phyloP scores from a whole-genome alignment of 1,140 invertebrate species.

The Lasioglossum baleicum region DNA sequence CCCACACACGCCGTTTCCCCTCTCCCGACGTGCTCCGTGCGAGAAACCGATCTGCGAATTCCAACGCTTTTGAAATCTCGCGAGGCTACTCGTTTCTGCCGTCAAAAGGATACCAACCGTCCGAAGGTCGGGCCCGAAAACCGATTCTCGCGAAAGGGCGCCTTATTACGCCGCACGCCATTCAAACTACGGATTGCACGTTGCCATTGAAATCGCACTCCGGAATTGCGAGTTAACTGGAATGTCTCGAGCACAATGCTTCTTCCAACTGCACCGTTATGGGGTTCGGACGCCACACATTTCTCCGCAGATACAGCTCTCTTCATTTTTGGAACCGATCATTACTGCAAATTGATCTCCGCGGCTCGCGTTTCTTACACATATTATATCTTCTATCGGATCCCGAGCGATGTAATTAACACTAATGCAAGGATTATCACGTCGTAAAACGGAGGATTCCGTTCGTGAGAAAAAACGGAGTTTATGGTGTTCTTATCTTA shows the following conservation, averaged over 20 bases:
- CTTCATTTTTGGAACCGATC: too few species aligned
- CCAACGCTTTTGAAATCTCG: not conserved
- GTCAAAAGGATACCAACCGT: constrained; percentile 5
- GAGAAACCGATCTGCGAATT: not conserved
- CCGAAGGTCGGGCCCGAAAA: not conserved
- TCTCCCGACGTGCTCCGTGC: too few species aligned
- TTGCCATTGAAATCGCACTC: not conserved
- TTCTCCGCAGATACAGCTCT: too few species aligned
- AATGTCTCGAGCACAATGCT: not conserved
- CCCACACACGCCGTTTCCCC: too few species aligned
- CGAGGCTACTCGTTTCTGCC: not conserved
- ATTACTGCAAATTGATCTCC: too few species aligned
- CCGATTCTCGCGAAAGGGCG: not conserved
- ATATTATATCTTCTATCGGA: too few species aligned
- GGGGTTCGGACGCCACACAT: not conserved
- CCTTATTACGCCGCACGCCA: not conserved
- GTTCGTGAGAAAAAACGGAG: too few species aligned
- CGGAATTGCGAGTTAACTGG: not conserved
- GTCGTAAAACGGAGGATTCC: too few species aligned
- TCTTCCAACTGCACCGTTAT: not conserved
- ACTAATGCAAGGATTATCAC: too few species aligned
- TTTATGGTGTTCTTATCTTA: too few species aligned
- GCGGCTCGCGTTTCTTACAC: too few species aligned
- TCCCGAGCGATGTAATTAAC: too few species aligned
- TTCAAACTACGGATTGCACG: not conserved